Base-by-base conservation (phyloP, 1,140 invertebrate species). In the Zaprionus inermis region DNA sequence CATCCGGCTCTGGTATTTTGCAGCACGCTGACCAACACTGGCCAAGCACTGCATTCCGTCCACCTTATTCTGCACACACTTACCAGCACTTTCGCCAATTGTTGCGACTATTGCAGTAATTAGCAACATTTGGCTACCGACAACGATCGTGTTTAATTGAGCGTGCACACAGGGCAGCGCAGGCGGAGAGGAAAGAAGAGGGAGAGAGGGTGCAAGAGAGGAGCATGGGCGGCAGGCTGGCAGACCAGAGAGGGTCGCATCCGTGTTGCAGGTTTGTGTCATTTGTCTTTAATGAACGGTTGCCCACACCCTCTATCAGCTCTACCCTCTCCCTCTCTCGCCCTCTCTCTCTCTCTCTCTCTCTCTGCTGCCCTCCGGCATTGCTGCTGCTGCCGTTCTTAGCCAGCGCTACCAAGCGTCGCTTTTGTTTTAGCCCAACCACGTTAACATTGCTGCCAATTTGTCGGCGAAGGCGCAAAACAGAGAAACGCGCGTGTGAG, bases 71-170 rank as follows among this genome's bases (percentile, higher is more conserved):
- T 18, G 32, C 34, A 55, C 30, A 14, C 51, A 46, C 57, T 61
- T 56, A 28, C 36, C 11, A 46, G 41, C 72, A 51, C 61, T 57
- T 73, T 77, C 30, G 71, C 51, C 63, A 61, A 67, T 67, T 58
- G 54, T 30, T 36, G 55, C 41, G 34, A 41, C 41, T 70, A 58
- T 70, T 70, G 32, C 66, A 63, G 61, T 79, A 88, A 86, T 86
- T 86, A 88, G 83, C 83, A 79, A 75, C 75, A 81, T 79, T 81
- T 72, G 67, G 64, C 70, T 60, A 65, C 74, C 69, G 71, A 67
- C 83, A 89, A 76, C 78, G 75, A 84, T 80, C 81, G 75, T 88
- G 89, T 91, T 91, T 91, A 91, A 91, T 91, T 91, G 89, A 91
- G 69, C 89, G 74, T 82, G 80, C 32, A 32, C 51, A 54, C 12